These are phyloP conservation scores for Acronicta leporina DNA, from an alignment of 2,888 invertebrate genomes.

Conservation along the genomic window DNA sequence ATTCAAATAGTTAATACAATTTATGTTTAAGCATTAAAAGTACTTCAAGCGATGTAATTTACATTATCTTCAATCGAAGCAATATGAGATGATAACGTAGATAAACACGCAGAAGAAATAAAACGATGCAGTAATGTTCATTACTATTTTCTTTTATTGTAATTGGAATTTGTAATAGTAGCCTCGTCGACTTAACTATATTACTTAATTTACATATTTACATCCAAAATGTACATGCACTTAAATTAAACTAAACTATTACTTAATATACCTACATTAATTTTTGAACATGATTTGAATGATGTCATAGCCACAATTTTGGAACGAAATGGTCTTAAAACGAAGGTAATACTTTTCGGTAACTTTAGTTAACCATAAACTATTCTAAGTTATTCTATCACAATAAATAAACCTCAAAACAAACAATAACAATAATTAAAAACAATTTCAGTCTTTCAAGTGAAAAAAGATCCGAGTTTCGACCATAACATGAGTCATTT, in stretches of 20 bases:
- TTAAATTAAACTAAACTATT: conserved; percentile 47
- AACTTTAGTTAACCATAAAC: conserved; percentile 83
- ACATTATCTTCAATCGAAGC: conserved; percentile 46
- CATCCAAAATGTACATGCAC: conserved; percentile 66
- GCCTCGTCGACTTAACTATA: conserved; percentile 76
- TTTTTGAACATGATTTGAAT: conserved; percentile 67
- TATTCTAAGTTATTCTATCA: conserved; percentile 78
- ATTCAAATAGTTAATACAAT: conserved; percentile 16
- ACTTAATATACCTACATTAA: conserved; percentile 43
- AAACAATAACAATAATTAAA: conserved; percentile 83
- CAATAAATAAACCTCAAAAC: conserved; percentile 85
- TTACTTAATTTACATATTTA: conserved; percentile 74
- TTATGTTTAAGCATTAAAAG: conserved; percentile 26
- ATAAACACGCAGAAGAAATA: conserved; percentile 49
- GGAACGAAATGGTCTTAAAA: conserved; percentile 74
- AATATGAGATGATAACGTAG: conserved; percentile 40
- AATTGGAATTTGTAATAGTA: conserved; percentile 70
- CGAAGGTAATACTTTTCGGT: conserved; percentile 87
- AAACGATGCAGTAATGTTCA: conserved; percentile 70
- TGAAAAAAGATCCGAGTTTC: conserved; percentile 67
- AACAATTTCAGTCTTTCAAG: conserved; percentile 84
- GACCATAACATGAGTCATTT: conserved; percentile 44
- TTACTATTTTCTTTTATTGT: conserved; percentile 67
- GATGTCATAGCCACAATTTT: conserved; percentile 81
- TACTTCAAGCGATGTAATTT: conserved; percentile 43